Evolutionary conservation across 2,797 vertebrate genomes (phyloP).

Genomic region (Takifugu rubripes): DNA sequence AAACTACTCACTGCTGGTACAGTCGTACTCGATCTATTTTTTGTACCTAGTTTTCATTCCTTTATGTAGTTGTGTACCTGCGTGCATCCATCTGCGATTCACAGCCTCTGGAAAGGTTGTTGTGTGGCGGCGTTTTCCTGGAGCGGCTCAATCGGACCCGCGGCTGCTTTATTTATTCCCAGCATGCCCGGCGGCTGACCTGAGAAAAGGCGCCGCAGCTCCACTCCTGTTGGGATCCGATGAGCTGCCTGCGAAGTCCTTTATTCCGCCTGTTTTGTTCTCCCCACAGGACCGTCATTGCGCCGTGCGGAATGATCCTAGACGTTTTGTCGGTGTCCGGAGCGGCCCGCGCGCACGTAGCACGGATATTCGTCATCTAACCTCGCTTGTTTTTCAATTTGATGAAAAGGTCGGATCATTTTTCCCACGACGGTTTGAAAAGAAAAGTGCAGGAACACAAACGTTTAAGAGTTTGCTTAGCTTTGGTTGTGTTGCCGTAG

Average conservation of each 20-base stretch:
- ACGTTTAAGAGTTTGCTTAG: constrained; percentile 73
- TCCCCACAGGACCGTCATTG: constrained; percentile 94
- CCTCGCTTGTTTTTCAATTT: constrained; percentile 70
- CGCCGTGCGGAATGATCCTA: constrained; percentile 98
- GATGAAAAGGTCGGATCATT: constrained; percentile 73
- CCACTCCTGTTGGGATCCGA: constrained; percentile 13
- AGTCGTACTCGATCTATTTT: constrained; percentile 89
- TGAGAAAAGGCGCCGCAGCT: constrained; percentile 12
- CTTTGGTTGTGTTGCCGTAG: constrained; percentile 70
- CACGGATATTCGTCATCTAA: constrained; percentile 86
- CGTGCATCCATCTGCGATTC: constrained; percentile 70
- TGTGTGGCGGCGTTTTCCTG: constrained; percentile 52
- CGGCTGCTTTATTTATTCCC: constrained; percentile 72
- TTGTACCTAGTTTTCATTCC: constrained; percentile 71
- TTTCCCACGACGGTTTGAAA: constrained; percentile 76
- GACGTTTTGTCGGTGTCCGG: constrained; percentile 81
- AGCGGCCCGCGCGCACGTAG: constrained; percentile 89
- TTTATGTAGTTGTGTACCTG: constrained; percentile 69
- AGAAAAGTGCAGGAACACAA: constrained; percentile 87
- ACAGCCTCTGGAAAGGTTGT: constrained; percentile 86
- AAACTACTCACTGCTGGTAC: constrained; percentile 98
- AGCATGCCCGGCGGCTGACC: constrained; percentile 25
- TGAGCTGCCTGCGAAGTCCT: too few relatives aligned
- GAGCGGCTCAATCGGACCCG: constrained; percentile 49
- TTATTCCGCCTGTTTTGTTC: constrained; percentile 75